phyloP scores from a whole-genome alignment of 1,140 invertebrate genomes.

The Meteorus sp. region DNA sequence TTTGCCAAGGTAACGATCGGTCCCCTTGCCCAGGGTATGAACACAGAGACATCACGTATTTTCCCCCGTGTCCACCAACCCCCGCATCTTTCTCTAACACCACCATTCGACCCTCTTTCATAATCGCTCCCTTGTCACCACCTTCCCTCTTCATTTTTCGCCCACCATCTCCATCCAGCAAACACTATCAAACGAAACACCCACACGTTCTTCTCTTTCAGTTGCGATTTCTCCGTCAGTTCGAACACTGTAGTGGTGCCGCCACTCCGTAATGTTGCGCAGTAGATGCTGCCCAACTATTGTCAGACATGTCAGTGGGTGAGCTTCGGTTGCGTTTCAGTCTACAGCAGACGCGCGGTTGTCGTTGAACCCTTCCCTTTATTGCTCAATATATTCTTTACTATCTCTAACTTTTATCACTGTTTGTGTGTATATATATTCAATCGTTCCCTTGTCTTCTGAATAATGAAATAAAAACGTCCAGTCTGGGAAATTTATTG shows the following conservation, averaged over 20 bases:
- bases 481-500: too few relatives aligned
- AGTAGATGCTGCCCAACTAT: not conserved
- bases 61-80: conserved; percentile 4
- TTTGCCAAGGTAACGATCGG: conserved; percentile 54
- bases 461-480: too few relatives aligned
- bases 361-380: not conserved
- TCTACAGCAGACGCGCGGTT: conserved; percentile 3
- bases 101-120: conserved; percentile 23
- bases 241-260: conserved; percentile 14
- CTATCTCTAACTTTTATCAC: not conserved
- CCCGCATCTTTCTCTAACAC: conserved; percentile 16
- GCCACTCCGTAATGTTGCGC: conserved; percentile 17
- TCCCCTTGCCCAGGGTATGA: conserved; percentile 49
- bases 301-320: not conserved
- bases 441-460: not conserved
- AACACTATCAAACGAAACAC: conserved; percentile 33
- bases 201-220: conserved; percentile 38
- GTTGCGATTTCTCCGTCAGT: conserved; percentile 13
- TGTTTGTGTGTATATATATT: too few relatives aligned
- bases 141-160: not conserved
- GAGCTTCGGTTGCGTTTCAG: conserved; percentile 3
- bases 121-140: conserved; percentile 1
- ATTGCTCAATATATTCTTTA: not conserved
- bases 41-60: conserved; percentile 35
- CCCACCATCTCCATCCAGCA: conserved; percentile 24